These are phyloP conservation scores for Gymnogyps californianus DNA, from an alignment of 2,113 vertebrate genomes.

Conservation along the genomic window DNA sequence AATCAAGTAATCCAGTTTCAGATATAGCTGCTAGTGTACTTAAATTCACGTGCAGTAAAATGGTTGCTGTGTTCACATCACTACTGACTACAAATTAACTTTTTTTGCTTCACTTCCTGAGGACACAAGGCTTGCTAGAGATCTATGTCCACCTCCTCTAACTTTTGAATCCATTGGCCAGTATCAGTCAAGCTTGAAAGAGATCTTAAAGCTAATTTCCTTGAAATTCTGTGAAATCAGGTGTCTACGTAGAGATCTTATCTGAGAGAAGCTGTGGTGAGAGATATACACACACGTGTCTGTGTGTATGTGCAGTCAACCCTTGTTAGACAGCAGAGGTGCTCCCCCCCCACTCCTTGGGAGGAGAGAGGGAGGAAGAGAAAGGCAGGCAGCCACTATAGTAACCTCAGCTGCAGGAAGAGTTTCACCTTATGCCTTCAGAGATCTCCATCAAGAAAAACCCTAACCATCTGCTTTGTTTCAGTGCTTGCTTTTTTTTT, in stretches of 20 bases:
- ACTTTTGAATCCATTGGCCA: neutral
- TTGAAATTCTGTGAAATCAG: neutral
- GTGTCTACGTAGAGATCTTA: neutral
- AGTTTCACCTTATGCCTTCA: neutral
- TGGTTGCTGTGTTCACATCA: neutral
- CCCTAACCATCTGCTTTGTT: neutral
- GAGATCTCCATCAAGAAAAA: neutral
- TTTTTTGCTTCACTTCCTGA: neutral
- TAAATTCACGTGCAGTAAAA: neutral
- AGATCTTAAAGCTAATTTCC: neutral
- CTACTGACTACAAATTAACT: neutral
- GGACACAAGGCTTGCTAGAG: neutral
- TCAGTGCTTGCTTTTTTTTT: neutral
- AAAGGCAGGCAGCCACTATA: neutral
- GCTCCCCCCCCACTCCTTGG: neutral
- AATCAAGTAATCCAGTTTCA: neutral
- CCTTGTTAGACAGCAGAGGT: neutral
- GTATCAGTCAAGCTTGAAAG: neutral
- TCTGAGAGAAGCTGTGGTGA: neutral
- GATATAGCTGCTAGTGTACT: neutral
- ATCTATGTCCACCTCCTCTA: neutral
- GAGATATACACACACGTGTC: fast-evolving
- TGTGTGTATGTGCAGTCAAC: neutral
- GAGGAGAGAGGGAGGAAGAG: neutral
- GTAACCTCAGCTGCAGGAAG: neutral